Evolutionary conservation across 2,888 invertebrate species (phyloP), one percentile per base, ranked within the genome.

Genomic region (Clusia tigrina): DNA sequence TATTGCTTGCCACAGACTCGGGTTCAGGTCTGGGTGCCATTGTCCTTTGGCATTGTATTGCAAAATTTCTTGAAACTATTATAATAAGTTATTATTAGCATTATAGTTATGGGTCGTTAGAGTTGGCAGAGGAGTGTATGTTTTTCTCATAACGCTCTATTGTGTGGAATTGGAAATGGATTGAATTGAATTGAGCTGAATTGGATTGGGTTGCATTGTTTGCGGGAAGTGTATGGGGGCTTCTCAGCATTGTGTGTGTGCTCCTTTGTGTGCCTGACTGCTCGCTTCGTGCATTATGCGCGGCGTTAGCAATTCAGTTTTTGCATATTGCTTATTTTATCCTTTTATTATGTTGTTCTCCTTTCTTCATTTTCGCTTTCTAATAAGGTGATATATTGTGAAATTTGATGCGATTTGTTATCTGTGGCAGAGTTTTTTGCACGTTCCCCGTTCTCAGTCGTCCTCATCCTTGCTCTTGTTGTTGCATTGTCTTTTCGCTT

Each of bases 301-400:
- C 54, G 51, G 0, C 32, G 17, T 17, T 37, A 17, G 2, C 20
- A 12, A 15, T 37, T 48, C 3, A 15, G 62, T 66, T 68, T 71
- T 71, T 69, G 67, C 66, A 68, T 67, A 66, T 69, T 67, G 71
- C 66, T 71, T 65, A 67, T 58, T 58, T 57, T 54, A 15, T 32
- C 10, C 42, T n/a, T n/a, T 42, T 42, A 42, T 42, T 42, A n/a
- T 25, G 37, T 51, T 54, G 60, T 67, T 62, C 65, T n/a, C 54
- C 56, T 51, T 54, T 63, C 62, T 77, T 77, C 71, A n/a, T n/a
- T n/a, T n/a, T n/a, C n/a, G n/a, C 71, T 68, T 71, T 71, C 74
- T 73, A 76, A 76, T 78, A 74, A 74, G 74, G 76, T 74, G 76
- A 69, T 68, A 70, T 76, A 76, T 76, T 75, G 74, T 77, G 78